Base-by-base conservation (phyloP, 2,113 vertebrate species). In the Paralichthys olivaceus region DNA sequence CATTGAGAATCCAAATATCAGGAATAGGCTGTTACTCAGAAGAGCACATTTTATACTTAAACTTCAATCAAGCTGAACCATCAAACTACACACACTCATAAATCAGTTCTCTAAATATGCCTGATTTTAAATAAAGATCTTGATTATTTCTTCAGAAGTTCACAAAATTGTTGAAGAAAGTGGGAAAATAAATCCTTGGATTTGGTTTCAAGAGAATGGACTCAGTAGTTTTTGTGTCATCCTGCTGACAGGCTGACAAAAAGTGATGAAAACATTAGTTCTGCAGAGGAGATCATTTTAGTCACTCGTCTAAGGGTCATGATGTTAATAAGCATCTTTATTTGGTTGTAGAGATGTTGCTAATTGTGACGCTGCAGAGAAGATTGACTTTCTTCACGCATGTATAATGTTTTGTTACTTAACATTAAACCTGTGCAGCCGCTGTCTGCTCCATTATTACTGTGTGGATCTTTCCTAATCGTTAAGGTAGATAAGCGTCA, bases 391-490 rank as follows among this genome's bases (percentile, higher is more conserved):
- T 55, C 26, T 5, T 20, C 17, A 4, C 1, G 5, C 13, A 7
- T 4, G 13, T 69, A 20, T 14, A 13, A 13, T 53, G 34, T 71
- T 37, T 32, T 26, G 54, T 60, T 3, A 2, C 2, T 3, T 3
- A 5, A 34, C 53, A 59, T 26, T 56, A n/a, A 37, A 58, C 7
- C n/a, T 40, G 3, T 25, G 22, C 47, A 17, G 23, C 12, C 20
- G 11, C 2, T 22, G 11, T 53, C 51, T 8, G 11, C 15, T 45
- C 13, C 54, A 23, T 79, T 34, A 15, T 23, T 6, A 4, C 22
- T 29, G 26, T 40, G 63, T 60, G 47, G 11, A 57, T 4, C 12
- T 69, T 71, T 54, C 17, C 67, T 62, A 28, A 25, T 71, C 53
- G 1, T 40, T 66, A 55, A 22, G 17, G 45, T 1, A 5, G 60